Evolutionary conservation across 2,888 invertebrate genomes (phyloP).

Genomic region (Drosophila dives): DNA sequence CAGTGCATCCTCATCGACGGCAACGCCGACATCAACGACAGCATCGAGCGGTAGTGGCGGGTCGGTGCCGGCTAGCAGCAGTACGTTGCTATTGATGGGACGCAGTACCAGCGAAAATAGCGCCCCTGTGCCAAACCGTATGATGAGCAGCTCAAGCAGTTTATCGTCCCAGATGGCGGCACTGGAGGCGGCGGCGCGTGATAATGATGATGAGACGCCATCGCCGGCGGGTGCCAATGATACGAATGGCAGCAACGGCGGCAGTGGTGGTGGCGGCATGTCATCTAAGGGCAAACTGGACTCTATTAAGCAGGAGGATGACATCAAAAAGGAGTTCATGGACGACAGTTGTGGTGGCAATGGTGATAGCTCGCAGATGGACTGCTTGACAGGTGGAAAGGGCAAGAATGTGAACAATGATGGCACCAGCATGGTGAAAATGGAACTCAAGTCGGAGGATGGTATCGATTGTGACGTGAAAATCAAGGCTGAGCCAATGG

Average conservation of each 20-base stretch:
- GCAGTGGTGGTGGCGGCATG: slow-evolving; percentile 69
- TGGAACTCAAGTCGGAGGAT: slow-evolving; percentile 79
- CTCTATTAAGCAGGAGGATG: slow-evolving; percentile 88
- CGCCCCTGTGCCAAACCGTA: slow-evolving; percentile 39
- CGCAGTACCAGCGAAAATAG: slow-evolving; percentile 30
- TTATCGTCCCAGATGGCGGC: slow-evolving; percentile 91
- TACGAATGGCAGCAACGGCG: slow-evolving; percentile 63
- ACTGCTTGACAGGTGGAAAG: slow-evolving; percentile 84
- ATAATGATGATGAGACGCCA: slow-evolving; percentile 88
- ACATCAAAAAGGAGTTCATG: slow-evolving; percentile 89
- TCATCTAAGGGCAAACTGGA: slow-evolving; percentile 88
- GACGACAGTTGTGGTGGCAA: slow-evolving; percentile 85
- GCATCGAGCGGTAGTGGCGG: slow-evolving; percentile 56
- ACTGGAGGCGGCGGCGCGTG: slow-evolving; percentile 89
- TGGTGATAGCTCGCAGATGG: slow-evolving; percentile 85
- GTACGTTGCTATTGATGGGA: slow-evolving; percentile 45
- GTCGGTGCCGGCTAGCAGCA: slow-evolving; percentile 49
- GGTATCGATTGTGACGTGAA: slow-evolving; percentile 61
- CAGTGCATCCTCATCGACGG: slow-evolving; percentile 59
- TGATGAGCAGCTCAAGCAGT: slow-evolving; percentile 84
- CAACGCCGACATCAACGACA: slow-evolving; percentile 66
- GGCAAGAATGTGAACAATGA: slow-evolving; percentile 88
- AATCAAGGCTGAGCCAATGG: slow-evolving; percentile 85
- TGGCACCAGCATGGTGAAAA: slow-evolving; percentile 85
- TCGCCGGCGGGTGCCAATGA: slow-evolving; percentile 85